Base-by-base conservation (phyloP, 2,888 invertebrate species). In the Drosophila diplacantha region DNA sequence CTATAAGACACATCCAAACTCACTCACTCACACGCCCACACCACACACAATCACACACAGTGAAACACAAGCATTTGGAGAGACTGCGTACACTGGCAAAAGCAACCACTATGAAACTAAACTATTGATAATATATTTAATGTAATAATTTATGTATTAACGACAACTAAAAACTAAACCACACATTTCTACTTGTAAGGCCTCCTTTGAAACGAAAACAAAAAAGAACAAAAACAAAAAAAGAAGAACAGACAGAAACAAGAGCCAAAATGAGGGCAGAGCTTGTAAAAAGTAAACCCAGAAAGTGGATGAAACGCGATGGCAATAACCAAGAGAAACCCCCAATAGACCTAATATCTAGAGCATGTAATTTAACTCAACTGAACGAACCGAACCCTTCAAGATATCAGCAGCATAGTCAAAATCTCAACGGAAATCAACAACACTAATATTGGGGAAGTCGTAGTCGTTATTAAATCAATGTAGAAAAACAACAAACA, bases 51-150 rank as follows among this genome's bases (percentile, higher is more conserved):
- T 18, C 52, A 38, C 46, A 59, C 43, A 65, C 46, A 52, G 41
- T 50, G 54, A 78, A 39, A 79, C 57, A 74, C 58, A 76, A 65
- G 70, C 75, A 78, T 74, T 74, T 74, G 71, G 54, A 69, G 63
- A 78, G 79, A 81, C 78, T 78, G 79, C 74, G 71, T 60, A 74
- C 72, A 72, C 78, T 81, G 81, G 75, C 73, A 75, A 74, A 74
- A 71, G 67, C 64, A 75, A 81, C 73, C 73, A 80, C 81, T 76
- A 77, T 77, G 62, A 72, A 78, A 67, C 76, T 70, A 74, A 72
- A 75, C 75, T 82, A 75, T 70, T 78, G 74, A 78, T 76, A 80
- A 73, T 70, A 80, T 76, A 74, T 75, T 74, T 72, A 76, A 81
- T 79, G 69, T 77, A 74, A 78, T 76, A 78, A 77, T 73, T 79